Conservation (phyloP, 2,888 invertebrate genomes). For the Silvanus unidentatus region DNA sequence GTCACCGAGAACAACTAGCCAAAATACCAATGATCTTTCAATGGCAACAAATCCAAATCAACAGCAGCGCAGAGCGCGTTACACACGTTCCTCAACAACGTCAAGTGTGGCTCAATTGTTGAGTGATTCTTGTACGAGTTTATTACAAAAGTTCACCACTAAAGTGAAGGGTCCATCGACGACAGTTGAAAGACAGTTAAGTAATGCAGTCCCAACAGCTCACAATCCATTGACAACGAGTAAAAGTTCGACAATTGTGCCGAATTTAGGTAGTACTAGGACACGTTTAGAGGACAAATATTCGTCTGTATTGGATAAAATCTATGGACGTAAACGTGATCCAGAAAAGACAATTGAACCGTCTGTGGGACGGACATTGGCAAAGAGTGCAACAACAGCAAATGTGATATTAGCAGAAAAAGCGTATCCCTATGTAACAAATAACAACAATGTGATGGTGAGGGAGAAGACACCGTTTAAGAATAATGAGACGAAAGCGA, state of each 20-base stretch:
- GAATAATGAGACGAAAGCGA: constrained; percentile 37
- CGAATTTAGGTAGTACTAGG: constrained; percentile 53
- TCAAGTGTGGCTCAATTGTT: constrained; percentile 80
- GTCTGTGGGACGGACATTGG: constrained; percentile 47
- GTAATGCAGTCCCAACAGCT: constrained; percentile 33
- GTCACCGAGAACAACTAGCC: constrained; percentile 22
- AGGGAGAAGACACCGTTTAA: constrained; percentile 62
- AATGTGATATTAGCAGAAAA: constrained; percentile 64
- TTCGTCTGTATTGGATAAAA: constrained; percentile 66
- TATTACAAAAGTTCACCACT: constrained; percentile 72
- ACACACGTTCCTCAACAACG: constrained; percentile 71
- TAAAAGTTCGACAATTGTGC: constrained; percentile 31
- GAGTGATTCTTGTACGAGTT: constrained; percentile 79
- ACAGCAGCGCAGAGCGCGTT: constrained; percentile 53
- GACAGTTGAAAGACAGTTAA: constrained; percentile 39
- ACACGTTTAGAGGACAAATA: constrained; percentile 74
- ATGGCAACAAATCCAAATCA: neutral
- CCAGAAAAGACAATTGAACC: constrained; percentile 69
- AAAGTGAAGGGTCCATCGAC: constrained; percentile 71
- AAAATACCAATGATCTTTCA: constrained; percentile 3
- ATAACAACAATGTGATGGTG: constrained; percentile 40
- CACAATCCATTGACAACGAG: constrained; percentile 30
- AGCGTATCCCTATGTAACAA: constrained; percentile 54
- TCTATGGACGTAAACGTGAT: constrained; percentile 54
- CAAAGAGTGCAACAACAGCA: constrained; percentile 64